These are phyloP conservation scores for Physocephala rufipes DNA, from an alignment of 2,888 invertebrate genomes.

Conservation along the genomic window DNA sequence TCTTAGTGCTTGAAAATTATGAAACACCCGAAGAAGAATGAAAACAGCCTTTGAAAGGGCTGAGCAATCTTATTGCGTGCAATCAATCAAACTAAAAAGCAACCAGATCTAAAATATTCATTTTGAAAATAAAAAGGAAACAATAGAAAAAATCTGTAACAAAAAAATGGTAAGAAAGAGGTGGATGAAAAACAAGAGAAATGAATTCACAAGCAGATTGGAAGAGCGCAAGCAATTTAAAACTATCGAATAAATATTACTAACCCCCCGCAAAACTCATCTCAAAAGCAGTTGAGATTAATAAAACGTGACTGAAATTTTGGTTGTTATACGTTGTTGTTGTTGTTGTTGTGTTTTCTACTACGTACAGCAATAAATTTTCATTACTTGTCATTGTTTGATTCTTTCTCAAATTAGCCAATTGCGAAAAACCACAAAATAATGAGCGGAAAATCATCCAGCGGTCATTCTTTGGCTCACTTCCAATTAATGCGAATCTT, in stretches of 20 bases:
- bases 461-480: slow-evolving; percentile 49
- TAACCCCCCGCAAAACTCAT: no score
- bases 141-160: no score
- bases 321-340: slow-evolving; percentile 9
- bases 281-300: slow-evolving; percentile 29
- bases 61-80: slow-evolving; percentile 14
- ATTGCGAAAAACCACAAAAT: slow-evolving; percentile 48
- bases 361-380: background rate
- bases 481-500: slow-evolving; percentile 48
- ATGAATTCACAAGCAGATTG: background rate
- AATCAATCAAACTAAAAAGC: slow-evolving; percentile 12
- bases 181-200: background rate
- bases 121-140: slow-evolving; percentile 15
- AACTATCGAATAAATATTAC: slow-evolving; percentile 18
- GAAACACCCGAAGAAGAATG: background rate
- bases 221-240: background rate
- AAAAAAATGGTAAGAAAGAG: no score
- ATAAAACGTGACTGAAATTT: slow-evolving; percentile 20
- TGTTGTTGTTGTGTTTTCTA: no score
- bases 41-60: background rate
- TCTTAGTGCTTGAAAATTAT: background rate
- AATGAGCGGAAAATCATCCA: slow-evolving; percentile 50
- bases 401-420: slow-evolving; percentile 17
- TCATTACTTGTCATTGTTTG: slow-evolving; percentile 3
- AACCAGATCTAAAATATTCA: slow-evolving; percentile 8